These are phyloP conservation scores for Liodrosophila aerea DNA, from an alignment of 2,888 invertebrate genomes.

Conservation along the genomic window DNA sequence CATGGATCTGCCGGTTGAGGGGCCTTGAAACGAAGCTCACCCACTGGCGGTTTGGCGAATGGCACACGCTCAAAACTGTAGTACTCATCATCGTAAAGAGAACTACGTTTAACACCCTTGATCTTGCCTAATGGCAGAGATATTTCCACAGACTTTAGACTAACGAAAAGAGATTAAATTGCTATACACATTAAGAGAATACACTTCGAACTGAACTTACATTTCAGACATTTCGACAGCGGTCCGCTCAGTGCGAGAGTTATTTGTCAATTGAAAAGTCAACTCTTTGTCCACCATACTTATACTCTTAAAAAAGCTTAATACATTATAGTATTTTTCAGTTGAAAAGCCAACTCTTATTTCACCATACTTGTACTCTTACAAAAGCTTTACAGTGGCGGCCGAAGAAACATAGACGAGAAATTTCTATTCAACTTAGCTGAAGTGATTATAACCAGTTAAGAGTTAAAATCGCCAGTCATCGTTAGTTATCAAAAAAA, in stretches of 20 bases:
- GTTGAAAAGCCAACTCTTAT: too few species aligned
- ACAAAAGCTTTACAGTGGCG: too few species aligned
- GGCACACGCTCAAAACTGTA: slow-evolving; percentile 76
- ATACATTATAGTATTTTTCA: slow-evolving; percentile 25
- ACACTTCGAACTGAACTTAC: slow-evolving; percentile 17
- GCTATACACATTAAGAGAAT: neutral
- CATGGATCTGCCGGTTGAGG: slow-evolving; percentile 81
- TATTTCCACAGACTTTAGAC: slow-evolving; percentile 50
- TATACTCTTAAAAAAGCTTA: neutral
- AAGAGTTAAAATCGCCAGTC: too few species aligned
- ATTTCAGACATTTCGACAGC: slow-evolving; percentile 39
- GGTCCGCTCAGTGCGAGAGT: slow-evolving; percentile 16
- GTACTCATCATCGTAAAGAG: slow-evolving; percentile 62
- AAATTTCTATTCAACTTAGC: too few species aligned
- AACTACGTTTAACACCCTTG: slow-evolving; percentile 47
- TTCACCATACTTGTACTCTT: too few species aligned
- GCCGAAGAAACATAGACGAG: too few species aligned
- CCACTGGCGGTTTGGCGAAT: slow-evolving; percentile 76
- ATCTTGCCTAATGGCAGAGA: slow-evolving; percentile 57
- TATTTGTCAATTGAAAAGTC: slow-evolving; percentile 32
- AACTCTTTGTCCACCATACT: too few species aligned
- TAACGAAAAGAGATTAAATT: neutral
- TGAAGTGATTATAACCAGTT: too few species aligned
- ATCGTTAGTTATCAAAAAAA: too few species aligned
- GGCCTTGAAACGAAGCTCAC: slow-evolving; percentile 78